A percentile compares a stretch with the other conserved stretches of the same genome.
These are phyloP conservation scores for Phymorhynchus buccinoides DNA, from an alignment of 1,140 invertebrate genomes.

Conservation along the genomic window DNA sequence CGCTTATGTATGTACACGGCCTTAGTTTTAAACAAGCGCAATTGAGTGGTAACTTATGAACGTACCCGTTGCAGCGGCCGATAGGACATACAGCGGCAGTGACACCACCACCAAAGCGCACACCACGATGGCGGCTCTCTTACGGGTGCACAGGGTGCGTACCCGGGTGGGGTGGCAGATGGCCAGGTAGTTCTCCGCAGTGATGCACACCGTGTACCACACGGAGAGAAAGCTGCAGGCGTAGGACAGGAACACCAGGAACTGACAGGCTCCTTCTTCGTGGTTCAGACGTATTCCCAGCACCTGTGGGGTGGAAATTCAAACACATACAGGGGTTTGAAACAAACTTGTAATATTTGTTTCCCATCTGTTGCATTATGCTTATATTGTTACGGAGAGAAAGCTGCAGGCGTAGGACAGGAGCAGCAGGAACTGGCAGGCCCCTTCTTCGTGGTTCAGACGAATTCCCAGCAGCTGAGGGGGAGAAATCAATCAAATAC, in stretches of 20 bases:
- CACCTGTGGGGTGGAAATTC: too few relatives aligned
- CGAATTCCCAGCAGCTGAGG: slow-evolving; percentile 22
- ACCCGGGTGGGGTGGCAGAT: slow-evolving; percentile 83
- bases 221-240: slow-evolving; percentile 84
- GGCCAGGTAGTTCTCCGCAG: slow-evolving; percentile 87
- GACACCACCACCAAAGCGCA: slow-evolving; percentile 75
- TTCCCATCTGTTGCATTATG: too few relatives aligned
- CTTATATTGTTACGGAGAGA: too few relatives aligned
- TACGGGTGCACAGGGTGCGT: slow-evolving; percentile 82
- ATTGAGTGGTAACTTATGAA: too few relatives aligned
- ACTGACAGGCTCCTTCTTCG: slow-evolving; percentile 76
- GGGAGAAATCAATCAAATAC: too few relatives aligned
- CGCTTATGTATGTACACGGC: too few relatives aligned
- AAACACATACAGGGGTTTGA: background rate
- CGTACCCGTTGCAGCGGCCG: slow-evolving; percentile 40
- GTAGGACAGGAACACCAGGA: slow-evolving; percentile 81
- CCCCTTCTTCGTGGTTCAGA: slow-evolving; percentile 42
- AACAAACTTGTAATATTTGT: too few relatives aligned
- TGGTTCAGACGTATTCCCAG: slow-evolving; percentile 43
- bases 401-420: slow-evolving; percentile 81
- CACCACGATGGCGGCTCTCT: slow-evolving; percentile 81
- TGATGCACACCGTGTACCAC: slow-evolving; percentile 89
- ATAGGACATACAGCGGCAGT: slow-evolving; percentile 75
- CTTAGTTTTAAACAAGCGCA: too few relatives aligned
- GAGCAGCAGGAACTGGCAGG: slow-evolving; percentile 83